A percentile compares a stretch with the other conserved stretches of the same genome.
phyloP scores from a whole-genome alignment of 2,113 vertebrate species.

The Trachemys scripta region DNA sequence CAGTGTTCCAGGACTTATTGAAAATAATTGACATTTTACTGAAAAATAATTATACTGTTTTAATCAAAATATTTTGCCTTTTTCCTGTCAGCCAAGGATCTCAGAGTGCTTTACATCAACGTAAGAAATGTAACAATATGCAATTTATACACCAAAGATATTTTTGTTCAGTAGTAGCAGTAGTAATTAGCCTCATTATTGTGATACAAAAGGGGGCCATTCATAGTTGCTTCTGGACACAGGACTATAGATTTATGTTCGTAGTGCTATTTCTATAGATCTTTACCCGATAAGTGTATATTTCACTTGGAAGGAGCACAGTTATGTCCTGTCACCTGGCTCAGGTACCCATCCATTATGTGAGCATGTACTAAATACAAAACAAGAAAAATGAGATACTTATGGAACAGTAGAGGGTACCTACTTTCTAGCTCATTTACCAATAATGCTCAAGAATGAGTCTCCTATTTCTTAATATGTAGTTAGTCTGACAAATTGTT shows the following conservation, averaged over 20 bases:
- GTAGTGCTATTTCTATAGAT: neutral
- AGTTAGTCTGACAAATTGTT: rapidly evolving
- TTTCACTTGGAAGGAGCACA: neutral
- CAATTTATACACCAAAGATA: neutral
- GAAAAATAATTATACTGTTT: neutral
- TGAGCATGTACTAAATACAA: rapidly evolving
- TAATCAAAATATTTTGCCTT: neutral
- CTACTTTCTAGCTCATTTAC: neutral
- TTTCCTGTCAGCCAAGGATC: neutral
- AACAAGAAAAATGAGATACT: neutral
- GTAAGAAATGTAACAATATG: neutral
- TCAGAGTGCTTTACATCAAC: neutral
- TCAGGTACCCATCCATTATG: neutral
- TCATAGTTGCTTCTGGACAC: neutral
- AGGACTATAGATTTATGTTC: rapidly evolving
- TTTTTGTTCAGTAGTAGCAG: neutral
- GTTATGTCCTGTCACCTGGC: neutral
- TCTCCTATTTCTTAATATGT: neutral
- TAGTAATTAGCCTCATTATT: neutral
- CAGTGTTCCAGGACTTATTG: no score
- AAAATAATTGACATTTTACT: neutral
- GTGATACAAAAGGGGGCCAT: rapidly evolving
- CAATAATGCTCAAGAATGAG: neutral
- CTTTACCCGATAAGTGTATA: neutral
- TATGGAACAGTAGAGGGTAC: neutral